phyloP scores from a whole-genome alignment of 2,797 vertebrate genomes.

The Dipus sagitta region DNA sequence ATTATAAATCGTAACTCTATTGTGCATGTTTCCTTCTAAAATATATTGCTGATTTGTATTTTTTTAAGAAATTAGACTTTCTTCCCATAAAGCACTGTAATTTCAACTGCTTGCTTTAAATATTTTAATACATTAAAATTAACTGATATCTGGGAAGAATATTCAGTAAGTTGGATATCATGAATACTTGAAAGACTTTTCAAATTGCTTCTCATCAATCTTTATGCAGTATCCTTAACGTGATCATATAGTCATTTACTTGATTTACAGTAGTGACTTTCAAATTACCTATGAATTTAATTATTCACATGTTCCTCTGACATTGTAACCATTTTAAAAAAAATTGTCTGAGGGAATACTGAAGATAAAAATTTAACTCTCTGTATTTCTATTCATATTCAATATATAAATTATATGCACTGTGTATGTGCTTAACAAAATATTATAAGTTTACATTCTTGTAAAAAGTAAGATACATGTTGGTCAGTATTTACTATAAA shows the following conservation, averaged over 20 bases:
- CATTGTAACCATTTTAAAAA: not conserved
- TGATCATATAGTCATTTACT: not conserved
- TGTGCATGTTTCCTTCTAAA: conserved; percentile 64
- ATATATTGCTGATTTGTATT: conserved; percentile 9
- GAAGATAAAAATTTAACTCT: conserved; percentile 7
- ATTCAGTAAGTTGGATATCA: not conserved
- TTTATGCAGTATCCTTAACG: conserved; percentile 32
- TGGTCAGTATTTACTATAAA: conserved; percentile 7
- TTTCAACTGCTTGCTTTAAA: conserved; percentile 68
- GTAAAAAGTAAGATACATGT: not conserved
- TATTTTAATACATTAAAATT: conserved; percentile 27
- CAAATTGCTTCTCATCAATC: not conserved
- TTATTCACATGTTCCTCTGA: not conserved
- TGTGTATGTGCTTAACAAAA: not conserved
- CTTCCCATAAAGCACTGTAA: conserved; percentile 12
- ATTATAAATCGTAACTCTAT: conserved; percentile 42
- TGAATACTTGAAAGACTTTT: not conserved
- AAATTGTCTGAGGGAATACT: conserved; percentile 1
- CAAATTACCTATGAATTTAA: not conserved
- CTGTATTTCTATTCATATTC: conserved; percentile 7
- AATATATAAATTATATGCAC: not conserved
- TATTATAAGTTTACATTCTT: not conserved
- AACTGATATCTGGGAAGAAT: not conserved
- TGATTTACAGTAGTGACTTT: not conserved
- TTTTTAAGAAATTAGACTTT: conserved; percentile 3